These are phyloP conservation scores for Gallinago paraguaiae DNA, from an alignment of 2,113 vertebrate genomes.

Conservation along the genomic window DNA sequence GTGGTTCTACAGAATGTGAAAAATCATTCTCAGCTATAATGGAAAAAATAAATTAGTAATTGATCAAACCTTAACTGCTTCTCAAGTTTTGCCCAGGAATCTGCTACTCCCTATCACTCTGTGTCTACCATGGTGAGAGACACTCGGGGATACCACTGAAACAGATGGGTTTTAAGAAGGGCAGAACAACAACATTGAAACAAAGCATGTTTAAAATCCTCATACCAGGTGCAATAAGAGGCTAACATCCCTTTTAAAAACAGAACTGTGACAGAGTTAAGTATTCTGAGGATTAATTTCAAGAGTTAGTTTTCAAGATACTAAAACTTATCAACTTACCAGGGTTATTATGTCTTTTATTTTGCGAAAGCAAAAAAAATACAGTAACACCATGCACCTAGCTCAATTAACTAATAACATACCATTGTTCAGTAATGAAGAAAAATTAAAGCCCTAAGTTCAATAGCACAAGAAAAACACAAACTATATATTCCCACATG, in stretches of 20 bases:
- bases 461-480: background rate
- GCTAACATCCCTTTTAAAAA: background rate
- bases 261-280: background rate
- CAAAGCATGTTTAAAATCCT: background rate
- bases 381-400: background rate
- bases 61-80: background rate
- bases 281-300: background rate
- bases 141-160: background rate
- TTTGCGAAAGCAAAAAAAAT: constrained; percentile 11
- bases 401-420: background rate
- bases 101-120: background rate
- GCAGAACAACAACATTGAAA: background rate
- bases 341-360: background rate
- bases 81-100: background rate
- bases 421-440: background rate
- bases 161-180: background rate
- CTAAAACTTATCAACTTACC: background rate
- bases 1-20: background rate
- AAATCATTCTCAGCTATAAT: background rate
- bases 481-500: background rate
- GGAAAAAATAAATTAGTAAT: background rate
- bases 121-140: background rate
- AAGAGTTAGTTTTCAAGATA: background rate
- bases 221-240: background rate
- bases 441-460: background rate